Evolutionary conservation across 2,888 invertebrate species (phyloP), one percentile per base, ranked within the genome.

Genomic region (Trachelus tabidus): DNA sequence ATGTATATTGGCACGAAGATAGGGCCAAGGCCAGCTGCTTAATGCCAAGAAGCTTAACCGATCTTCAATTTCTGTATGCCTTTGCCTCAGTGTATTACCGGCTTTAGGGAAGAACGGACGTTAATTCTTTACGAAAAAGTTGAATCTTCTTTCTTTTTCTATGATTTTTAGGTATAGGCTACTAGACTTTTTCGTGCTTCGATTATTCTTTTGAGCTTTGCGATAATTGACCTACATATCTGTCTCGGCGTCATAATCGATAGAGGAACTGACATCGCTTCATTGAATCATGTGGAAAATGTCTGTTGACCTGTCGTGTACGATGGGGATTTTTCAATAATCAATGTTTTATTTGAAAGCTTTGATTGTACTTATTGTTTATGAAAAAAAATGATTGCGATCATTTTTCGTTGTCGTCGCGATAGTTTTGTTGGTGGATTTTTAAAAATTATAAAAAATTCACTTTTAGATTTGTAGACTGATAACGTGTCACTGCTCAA

Each of bases 1-100:
- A 73, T 73, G 73, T 73, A 73, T 73, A 56, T 56, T 56, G 56
- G 56, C 56, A 56, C 56, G 56, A 56, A 56, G 23, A 23, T 56
- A 23, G 15, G 2, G 23, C 56, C 56, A 56, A 56, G 23, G 56
- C 6, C 23, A 23, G 56, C 23, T 56, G 9, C 56, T 56, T 56
- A 56, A 56, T 56, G 56, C 56, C 56, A 56, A 56, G 56, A 23
- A 56, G 56, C 23, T 56, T 56, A 56, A 23, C 23, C 56, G 56
- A 23, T 56, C 56, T 23, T 56, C 56, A 15, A 15, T 56, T 23
- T 56, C 9, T 9, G 23, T 56, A 23, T 23, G 15, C 9, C 23
- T 23, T 56, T 9, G 56, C 9, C 9, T 56, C 56, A 56, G 56
- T 56, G 15, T 56, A 23, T 56, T 56, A 23, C 56, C 56, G 23